These are phyloP conservation scores for Zaprionus tsacasi DNA, from an alignment of 1,140 invertebrate genomes.

Conservation along the genomic window DNA sequence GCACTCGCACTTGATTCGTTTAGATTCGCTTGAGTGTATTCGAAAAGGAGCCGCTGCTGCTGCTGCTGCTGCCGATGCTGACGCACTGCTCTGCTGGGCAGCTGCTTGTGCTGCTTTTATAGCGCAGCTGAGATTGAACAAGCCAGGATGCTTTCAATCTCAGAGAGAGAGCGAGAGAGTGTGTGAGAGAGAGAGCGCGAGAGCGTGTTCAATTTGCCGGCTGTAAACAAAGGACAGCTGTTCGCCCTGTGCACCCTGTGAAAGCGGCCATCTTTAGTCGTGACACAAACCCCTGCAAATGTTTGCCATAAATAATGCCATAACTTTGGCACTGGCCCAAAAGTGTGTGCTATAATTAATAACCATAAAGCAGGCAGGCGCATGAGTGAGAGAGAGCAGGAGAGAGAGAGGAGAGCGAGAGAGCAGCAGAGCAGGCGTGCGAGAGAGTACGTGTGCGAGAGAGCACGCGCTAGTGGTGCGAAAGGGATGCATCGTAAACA, in stretches of 20 bases:
- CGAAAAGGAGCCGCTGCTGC: not conserved
- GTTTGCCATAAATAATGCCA: slow-evolving; percentile 5
- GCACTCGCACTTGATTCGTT: slow-evolving; percentile 15
- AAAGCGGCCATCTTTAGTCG: slow-evolving; percentile 19
- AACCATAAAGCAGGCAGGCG: slow-evolving; percentile 31
- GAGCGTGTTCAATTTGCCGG: slow-evolving; percentile 30
- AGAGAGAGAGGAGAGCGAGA: slow-evolving; percentile 15
- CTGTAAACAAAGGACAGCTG: slow-evolving; percentile 75
- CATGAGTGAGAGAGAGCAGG: slow-evolving; percentile 42
- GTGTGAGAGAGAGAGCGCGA: not conserved
- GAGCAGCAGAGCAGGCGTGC: slow-evolving; percentile 18
- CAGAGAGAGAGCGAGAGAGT: not conserved
- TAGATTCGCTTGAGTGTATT: not conserved
- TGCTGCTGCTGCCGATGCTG: not conserved
- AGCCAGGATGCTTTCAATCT: slow-evolving; percentile 16
- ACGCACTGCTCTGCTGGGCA: slow-evolving; percentile 16
- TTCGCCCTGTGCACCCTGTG: slow-evolving; percentile 23
- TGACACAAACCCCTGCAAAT: slow-evolving; percentile 27
- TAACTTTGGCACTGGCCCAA: slow-evolving; percentile 14
- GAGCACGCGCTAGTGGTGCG: slow-evolving; percentile 42
- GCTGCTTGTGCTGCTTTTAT: slow-evolving; percentile 33
- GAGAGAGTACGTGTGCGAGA: not conserved
- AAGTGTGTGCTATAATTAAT: slow-evolving; percentile 16
- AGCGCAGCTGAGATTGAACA: slow-evolving; percentile 24
- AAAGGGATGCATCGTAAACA: slow-evolving; percentile 80